phyloP scores from a whole-genome alignment of 2,888 invertebrate species.

The Mimumesa dahlbomi region DNA sequence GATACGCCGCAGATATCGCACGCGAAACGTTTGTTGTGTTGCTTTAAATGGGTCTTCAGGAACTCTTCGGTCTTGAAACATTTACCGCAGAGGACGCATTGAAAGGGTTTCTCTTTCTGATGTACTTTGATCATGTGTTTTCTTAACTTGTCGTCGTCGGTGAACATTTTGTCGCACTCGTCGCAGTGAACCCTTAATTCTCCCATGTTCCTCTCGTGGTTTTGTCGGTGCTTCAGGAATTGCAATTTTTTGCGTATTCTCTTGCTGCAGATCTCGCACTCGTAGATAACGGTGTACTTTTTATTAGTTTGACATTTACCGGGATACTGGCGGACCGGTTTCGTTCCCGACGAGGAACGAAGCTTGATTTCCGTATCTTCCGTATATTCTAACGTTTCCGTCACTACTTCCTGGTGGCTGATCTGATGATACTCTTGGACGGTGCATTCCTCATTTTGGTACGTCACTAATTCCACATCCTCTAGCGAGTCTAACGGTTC shows the following conservation, averaged over 20 bases:
- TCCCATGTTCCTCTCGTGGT: slow-evolving; percentile 58
- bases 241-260: slow-evolving; percentile 58
- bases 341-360: background rate
- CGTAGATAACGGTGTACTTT: slow-evolving; percentile 49
- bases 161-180: slow-evolving; percentile 81
- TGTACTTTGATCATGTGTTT: slow-evolving; percentile 82
- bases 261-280: slow-evolving; percentile 67
- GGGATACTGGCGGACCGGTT: background rate
- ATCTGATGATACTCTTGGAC: slow-evolving; percentile 52
- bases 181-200: slow-evolving; percentile 71
- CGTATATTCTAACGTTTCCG: slow-evolving; percentile 34
- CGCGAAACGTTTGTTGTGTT: slow-evolving; percentile 79
- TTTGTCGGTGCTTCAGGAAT: slow-evolving; percentile 61
- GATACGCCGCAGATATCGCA: slow-evolving; percentile 74
- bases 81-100: slow-evolving; percentile 82
- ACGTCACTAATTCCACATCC: slow-evolving; percentile 45
- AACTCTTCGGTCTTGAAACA: slow-evolving; percentile 82
- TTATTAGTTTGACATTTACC: slow-evolving; percentile 2
- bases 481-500: slow-evolving; percentile 38
- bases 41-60: slow-evolving; percentile 81
- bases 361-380: slow-evolving; percentile 13
- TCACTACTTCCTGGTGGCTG: slow-evolving; percentile 48
- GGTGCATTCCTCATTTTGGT: slow-evolving; percentile 41
- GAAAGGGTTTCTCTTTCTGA: slow-evolving; percentile 81
- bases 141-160: slow-evolving; percentile 81